Conservation (phyloP, 1,140 invertebrate species). For the Leptinotarsa undecemlineata region DNA sequence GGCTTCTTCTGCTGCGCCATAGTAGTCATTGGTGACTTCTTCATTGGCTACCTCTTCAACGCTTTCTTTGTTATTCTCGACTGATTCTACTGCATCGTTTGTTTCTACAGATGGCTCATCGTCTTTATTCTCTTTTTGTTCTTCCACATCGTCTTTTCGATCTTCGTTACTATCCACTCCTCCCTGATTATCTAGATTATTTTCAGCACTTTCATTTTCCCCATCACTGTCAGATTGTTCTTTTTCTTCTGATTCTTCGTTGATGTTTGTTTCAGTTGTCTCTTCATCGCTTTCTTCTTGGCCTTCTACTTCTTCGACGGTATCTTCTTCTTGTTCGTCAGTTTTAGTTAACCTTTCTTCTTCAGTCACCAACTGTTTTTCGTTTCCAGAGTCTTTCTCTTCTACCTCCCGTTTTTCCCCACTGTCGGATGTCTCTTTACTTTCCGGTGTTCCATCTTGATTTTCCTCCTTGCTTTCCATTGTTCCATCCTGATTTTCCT, state of each 20-base stretch:
- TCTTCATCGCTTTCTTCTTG: constrained; percentile 26
- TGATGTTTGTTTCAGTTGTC: constrained; percentile 39
- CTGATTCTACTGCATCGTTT: constrained; percentile 15
- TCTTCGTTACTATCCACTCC: constrained; percentile 17
- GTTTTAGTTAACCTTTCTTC: background rate
- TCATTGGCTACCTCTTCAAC: constrained; percentile 28
- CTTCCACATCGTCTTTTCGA: constrained; percentile 24
- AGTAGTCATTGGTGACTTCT: background rate
- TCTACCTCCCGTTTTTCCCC: constrained; percentile 9
- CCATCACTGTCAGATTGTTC: constrained; percentile 44
- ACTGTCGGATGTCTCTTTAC: constrained; percentile 17
- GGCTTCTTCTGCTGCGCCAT: constrained; percentile 19
- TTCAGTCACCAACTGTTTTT: constrained; percentile 8
- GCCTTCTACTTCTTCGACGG: constrained; percentile 30
- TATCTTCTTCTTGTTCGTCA: constrained; percentile 9
- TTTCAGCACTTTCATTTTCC: constrained; percentile 31
- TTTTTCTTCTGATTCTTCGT: constrained; percentile 28
- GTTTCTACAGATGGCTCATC: constrained; percentile 14
- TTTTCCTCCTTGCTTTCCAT: constrained; percentile 25
- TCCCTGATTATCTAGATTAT: constrained; percentile 22
- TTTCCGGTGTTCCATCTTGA: background rate
- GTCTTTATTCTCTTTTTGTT: constrained; percentile 30
- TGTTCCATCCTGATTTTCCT: constrained; percentile 15
- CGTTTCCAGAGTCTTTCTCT: background rate
- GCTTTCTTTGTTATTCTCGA: constrained; percentile 24